phyloP scores from a whole-genome alignment of 1,140 invertebrate species.

The Drosophila eugracilis region DNA sequence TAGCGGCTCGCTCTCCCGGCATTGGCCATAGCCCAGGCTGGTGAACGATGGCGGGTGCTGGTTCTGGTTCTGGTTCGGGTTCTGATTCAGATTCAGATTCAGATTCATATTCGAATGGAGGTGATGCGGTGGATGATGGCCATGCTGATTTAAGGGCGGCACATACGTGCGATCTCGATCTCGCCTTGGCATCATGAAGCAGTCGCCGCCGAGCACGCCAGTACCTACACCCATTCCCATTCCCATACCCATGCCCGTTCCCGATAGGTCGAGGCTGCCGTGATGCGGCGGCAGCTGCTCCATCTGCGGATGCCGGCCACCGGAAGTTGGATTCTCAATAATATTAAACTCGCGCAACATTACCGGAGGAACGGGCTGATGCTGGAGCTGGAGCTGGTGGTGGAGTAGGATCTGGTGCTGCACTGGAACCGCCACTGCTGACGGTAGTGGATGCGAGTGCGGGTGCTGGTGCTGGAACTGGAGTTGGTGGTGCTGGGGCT shows the following conservation, averaged over 20 bases:
- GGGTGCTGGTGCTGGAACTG: conserved; percentile 56
- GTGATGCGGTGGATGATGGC: conserved; percentile 72
- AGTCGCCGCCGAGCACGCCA: conserved; percentile 53
- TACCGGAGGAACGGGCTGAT: conserved; percentile 72
- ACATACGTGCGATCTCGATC: conserved; percentile 53
- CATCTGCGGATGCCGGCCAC: conserved; percentile 62
- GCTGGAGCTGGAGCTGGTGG: conserved; percentile 57
- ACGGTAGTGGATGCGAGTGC: conserved; percentile 25
- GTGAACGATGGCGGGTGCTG: conserved; percentile 64
- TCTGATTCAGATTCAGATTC: conserved; percentile 2
- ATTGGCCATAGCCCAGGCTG: conserved; percentile 84
- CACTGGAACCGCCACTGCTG: conserved; percentile 31
- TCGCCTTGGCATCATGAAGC: conserved; percentile 60
- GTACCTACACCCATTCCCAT: conserved; percentile 18
- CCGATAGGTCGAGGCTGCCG: conserved; percentile 33
- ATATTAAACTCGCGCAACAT: conserved; percentile 84
- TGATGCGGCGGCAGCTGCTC: conserved; percentile 65
- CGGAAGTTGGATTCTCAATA: conserved; percentile 81
- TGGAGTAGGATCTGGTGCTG: conserved; percentile 51
- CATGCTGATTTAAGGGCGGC: conserved; percentile 71
- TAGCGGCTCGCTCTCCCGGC: conserved; percentile 89
- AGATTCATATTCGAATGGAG: conserved; percentile 58
- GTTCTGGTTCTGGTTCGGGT: conserved; percentile 29
- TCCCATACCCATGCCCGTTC: conserved; percentile 7
- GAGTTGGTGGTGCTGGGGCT: conserved; percentile 58